Base-by-base conservation (phyloP, 2,888 invertebrate genomes). In the Ichneumon xanthorius region DNA sequence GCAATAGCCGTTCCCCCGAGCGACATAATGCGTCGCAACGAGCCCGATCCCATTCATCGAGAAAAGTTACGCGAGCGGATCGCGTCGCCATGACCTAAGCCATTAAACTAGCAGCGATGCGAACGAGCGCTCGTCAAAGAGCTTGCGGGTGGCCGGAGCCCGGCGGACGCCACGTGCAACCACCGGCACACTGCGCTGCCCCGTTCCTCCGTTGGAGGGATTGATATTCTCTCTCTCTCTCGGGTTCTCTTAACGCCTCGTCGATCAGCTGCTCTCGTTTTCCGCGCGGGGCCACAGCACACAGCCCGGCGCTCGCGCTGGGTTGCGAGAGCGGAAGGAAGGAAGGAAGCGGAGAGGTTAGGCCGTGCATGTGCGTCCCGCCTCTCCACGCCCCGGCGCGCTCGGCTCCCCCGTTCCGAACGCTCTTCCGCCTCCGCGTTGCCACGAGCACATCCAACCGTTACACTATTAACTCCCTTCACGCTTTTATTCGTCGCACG, bases 41-140 rank as follows among this genome's bases (percentile, higher is more conserved):
- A 68, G 22, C 79, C 50, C 79, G 19, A 68, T 37, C 79, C 50
- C 79, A 80, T 80, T 80, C 79, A 80, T 80, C 71, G 79, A 80
- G 79, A 80, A 80, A 80, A 80, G 63, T 80, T 79, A 79, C 70
- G 70, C 45, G 79, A 61, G 37, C 55, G 71, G 37, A 50, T 61
- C 63, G 40, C 40, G 48, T 79, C 79, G 70, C 86, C 84, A 87
- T 88, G 87, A 88, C 87, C 87, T 86, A 73, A 83, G 86, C 84
- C 84, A 88, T 87, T 83, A 87, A 84, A 82, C 80, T 67, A 26
- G 71, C 81, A 85, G 48, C 71, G 85, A 85, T 79, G 85, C 85
- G 85, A 82, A 71, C 68, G 82, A 82, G 75, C 70, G 79, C 63
- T 79, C 82, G 79, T 85, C 85, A 82, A 82, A 85, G 85, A 80